These are phyloP conservation scores for Melipona bicolor DNA, from an alignment of 2,888 invertebrate species.

Conservation along the genomic window DNA sequence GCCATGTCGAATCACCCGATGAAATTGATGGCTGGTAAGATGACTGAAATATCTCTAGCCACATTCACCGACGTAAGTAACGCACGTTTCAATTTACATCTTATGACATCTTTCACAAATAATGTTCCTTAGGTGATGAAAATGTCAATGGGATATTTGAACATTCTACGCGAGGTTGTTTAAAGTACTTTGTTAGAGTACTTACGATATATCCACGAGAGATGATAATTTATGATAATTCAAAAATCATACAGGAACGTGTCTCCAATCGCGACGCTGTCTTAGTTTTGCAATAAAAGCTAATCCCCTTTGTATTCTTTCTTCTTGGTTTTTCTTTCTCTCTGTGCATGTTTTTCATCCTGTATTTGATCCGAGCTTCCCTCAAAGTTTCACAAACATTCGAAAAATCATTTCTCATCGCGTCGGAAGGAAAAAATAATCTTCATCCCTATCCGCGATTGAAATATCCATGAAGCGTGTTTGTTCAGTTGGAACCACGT, in stretches of 20 bases:
- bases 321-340: background rate
- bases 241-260: background rate
- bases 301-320: background rate
- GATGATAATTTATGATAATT: background rate
- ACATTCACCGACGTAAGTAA: conserved; percentile 69
- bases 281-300: background rate
- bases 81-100: background rate
- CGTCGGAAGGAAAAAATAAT: background rate
- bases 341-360: background rate
- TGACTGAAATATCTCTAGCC: conserved; percentile 68
- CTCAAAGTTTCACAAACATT: background rate
- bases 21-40: conserved; percentile 69
- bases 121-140: conserved; percentile 54
- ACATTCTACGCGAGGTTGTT: conserved; percentile 51
- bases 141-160: conserved; percentile 57
- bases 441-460: background rate
- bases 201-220: background rate
- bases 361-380: background rate
- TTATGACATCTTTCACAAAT: background rate
- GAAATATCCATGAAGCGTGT: background rate
- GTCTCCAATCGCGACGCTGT: background rate
- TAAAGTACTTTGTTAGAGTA: background rate
- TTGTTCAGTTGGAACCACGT: background rate
- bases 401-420: background rate
- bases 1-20: conserved; percentile 61